Conservation (phyloP, 1,140 invertebrate species). For the Potamilus streckersoni region DNA sequence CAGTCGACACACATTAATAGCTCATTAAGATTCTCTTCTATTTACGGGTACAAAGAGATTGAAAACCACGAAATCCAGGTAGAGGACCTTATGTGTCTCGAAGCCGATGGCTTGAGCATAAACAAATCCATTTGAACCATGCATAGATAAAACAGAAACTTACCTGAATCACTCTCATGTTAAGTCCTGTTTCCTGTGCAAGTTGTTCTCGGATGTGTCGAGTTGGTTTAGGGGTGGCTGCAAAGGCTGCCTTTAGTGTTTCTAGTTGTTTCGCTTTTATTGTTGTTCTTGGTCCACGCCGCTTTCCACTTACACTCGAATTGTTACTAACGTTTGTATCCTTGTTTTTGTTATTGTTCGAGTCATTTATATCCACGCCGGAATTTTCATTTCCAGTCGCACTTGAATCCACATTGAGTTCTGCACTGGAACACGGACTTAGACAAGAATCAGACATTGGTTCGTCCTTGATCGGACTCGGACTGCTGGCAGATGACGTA, state of each 20-base stretch:
- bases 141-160: slow-evolving; percentile 1
- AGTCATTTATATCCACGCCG: slow-evolving; percentile 28
- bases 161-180: slow-evolving; percentile 99
- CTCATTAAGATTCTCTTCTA: too few relatives aligned
- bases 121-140: too few relatives aligned
- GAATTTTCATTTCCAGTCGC: slow-evolving; percentile 32
- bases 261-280: slow-evolving; percentile 93
- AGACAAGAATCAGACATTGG: slow-evolving; percentile 25
- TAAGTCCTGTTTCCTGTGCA: slow-evolving; percentile 97
- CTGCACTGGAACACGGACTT: slow-evolving; percentile 31
- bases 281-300: slow-evolving; percentile 95
- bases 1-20: too few relatives aligned
- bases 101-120: too few relatives aligned
- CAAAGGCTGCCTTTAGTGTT: slow-evolving; percentile 85
- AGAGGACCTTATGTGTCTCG: too few relatives aligned
- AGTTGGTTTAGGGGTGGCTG: slow-evolving; percentile 98
- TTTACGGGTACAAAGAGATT: too few relatives aligned
- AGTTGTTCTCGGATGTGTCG: slow-evolving; percentile 98
- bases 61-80: too few relatives aligned
- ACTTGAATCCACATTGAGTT: slow-evolving; percentile 16
- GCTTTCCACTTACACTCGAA: slow-evolving; percentile 78
- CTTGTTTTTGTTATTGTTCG: slow-evolving; percentile 28
- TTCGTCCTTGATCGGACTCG: slow-evolving; percentile 10
- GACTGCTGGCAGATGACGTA: neutral
- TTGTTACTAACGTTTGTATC: neutral